Conservation (phyloP, 2,113 vertebrate genomes). For the Dicrurus megarhynchus region DNA sequence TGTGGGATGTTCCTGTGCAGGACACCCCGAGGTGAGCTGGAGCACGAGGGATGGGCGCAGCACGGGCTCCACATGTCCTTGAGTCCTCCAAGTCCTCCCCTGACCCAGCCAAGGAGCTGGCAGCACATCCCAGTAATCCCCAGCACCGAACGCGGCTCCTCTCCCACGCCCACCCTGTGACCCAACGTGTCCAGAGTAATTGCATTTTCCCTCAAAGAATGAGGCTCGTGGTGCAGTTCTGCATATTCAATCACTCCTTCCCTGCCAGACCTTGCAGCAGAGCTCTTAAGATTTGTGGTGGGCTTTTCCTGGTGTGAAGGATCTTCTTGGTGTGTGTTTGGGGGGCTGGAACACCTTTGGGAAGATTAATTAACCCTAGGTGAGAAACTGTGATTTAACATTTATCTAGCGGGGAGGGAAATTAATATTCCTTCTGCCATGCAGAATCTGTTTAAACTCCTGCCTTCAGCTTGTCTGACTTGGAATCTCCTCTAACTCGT, state of each 20-base stretch:
- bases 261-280: neutral
- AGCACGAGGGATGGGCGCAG: accelerated
- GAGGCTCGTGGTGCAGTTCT: neutral
- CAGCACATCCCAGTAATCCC: neutral
- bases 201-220: neutral
- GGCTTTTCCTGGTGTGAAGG: neutral
- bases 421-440: constrained; percentile 10
- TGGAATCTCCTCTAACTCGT: constrained; percentile 50
- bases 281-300: neutral
- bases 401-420: neutral
- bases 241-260: neutral
- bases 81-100: neutral
- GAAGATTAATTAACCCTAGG: constrained; percentile 16
- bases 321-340: neutral
- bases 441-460: constrained; percentile 23
- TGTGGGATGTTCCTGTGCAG: accelerated
- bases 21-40: accelerated
- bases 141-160: neutral
- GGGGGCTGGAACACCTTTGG: neutral
- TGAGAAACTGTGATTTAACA: neutral
- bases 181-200: accelerated
- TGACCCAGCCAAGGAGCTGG: neutral
- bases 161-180: neutral
- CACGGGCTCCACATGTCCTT: accelerated
- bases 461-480: constrained; percentile 50